phyloP scores from a whole-genome alignment of 1,140 invertebrate genomes.

The Aleiodes sp. region DNA sequence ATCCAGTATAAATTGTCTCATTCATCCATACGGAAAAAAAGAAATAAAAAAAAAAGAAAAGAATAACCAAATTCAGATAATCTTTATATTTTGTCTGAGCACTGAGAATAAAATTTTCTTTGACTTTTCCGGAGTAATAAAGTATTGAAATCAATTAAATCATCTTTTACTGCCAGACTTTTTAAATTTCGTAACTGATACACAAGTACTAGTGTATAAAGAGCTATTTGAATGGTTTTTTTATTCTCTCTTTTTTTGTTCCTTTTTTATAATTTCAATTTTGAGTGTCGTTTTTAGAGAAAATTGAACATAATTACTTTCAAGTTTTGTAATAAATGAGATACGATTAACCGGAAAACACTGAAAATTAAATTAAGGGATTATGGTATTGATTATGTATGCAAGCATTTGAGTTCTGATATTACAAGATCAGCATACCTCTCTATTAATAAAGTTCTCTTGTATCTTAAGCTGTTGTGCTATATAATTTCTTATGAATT shows the following conservation, averaged over 20 bases:
- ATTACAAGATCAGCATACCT: slow-evolving; percentile 10
- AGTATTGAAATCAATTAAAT: neutral
- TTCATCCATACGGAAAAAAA: neutral
- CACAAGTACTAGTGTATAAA: neutral
- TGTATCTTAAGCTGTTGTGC: slow-evolving; percentile 29
- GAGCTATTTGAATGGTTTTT: slow-evolving; percentile 10
- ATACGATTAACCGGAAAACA: neutral
- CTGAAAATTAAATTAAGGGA: neutral
- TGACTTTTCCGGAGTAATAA: neutral
- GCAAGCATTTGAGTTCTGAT: neutral
- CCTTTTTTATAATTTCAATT: slow-evolving; percentile 16
- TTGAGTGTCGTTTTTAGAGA: slow-evolving; percentile 33
- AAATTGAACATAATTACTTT: neutral
- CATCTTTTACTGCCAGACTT: neutral
- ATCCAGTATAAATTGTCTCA: neutral
- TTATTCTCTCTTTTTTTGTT: neutral
- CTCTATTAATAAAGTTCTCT: slow-evolving; percentile 42
- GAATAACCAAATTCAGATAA: slow-evolving; percentile 12
- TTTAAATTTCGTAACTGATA: neutral
- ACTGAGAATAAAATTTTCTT: neutral
- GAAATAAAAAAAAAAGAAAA: too few species aligned
- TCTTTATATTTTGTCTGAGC: neutral
- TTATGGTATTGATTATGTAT: slow-evolving; percentile 8
- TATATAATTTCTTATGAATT: too few species aligned
- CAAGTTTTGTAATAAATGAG: neutral